Percentiles rank a stretch among this genome's conserved stretches.
Conservation (phyloP, 2,797 vertebrate species). For the Sebastiscus albofasciatus region DNA sequence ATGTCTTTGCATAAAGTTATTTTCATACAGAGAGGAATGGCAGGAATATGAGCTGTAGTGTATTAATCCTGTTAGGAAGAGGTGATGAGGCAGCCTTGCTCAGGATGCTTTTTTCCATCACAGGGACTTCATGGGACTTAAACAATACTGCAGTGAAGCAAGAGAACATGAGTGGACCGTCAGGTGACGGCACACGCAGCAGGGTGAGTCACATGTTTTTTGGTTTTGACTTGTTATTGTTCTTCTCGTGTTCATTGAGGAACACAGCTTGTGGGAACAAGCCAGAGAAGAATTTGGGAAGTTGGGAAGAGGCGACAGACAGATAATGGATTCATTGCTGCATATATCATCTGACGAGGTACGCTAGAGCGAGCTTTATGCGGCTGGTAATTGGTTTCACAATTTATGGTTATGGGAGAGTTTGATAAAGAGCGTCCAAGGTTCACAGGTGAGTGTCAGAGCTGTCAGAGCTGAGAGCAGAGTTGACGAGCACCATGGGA, state of each 20-base stretch:
- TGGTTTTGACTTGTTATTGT: conserved; percentile 1
- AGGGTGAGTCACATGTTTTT: conserved; percentile 67
- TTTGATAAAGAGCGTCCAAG: conserved; percentile 60
- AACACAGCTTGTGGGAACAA: conserved; percentile 7
- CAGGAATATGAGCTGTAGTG: not conserved
- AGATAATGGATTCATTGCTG: not conserved
- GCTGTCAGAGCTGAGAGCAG: not conserved
- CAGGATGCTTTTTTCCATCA: not conserved
- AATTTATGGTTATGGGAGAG: conserved; percentile 38
- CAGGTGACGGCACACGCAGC: conserved; percentile 52
- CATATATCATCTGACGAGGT: not conserved
- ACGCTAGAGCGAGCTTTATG: not conserved
- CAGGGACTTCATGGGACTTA: conserved; percentile 67
- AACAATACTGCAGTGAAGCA: conserved; percentile 40
- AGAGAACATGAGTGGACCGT: conserved; percentile 16
- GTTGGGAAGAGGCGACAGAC: not conserved
- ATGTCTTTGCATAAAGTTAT: conserved; percentile 28
- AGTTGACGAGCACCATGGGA: conserved; percentile 54
- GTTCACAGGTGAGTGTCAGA: conserved; percentile 54
- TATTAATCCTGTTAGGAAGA: not conserved
- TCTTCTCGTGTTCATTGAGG: not conserved
- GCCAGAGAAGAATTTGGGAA: conserved; percentile 5
- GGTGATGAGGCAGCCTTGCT: not conserved
- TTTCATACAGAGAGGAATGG: conserved; percentile 12
- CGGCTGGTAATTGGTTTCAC: not conserved